Evolutionary conservation across 1,140 invertebrate genomes (phyloP).

Genomic region (Psix sp.): DNA sequence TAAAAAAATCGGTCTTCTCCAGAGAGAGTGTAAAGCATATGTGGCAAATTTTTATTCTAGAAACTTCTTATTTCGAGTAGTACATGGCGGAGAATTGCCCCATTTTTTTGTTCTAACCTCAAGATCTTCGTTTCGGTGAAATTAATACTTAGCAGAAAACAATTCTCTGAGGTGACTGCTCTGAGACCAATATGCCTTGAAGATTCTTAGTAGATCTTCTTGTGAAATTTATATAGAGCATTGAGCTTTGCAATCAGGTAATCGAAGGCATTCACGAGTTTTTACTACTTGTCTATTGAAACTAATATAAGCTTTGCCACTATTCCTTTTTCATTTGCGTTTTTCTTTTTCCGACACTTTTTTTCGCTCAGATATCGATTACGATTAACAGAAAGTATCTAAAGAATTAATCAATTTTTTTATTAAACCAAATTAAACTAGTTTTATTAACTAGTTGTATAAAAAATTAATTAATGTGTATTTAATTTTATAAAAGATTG

Average conservation of each 20-base stretch:
- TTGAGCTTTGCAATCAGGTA: background rate
- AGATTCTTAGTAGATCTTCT: constrained; percentile 17
- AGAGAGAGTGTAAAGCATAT: constrained; percentile 18
- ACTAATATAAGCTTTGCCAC: background rate
- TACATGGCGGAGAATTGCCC: constrained; percentile 14
- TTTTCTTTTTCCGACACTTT: constrained; percentile 1
- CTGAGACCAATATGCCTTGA: constrained; percentile 19
- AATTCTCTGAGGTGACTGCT: background rate
- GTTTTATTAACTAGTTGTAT: too few species aligned
- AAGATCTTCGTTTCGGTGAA: background rate
- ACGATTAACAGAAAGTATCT: too few species aligned
- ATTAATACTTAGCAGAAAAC: constrained; percentile 1
- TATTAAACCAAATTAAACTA: too few species aligned
- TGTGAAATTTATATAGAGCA: background rate
- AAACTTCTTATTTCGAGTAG: constrained; percentile 1
- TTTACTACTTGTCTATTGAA: background rate
- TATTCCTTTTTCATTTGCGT: background rate
- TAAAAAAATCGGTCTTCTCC: constrained; percentile 26
- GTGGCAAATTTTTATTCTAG: constrained; percentile 8
- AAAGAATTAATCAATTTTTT: too few species aligned
- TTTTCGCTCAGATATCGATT: too few species aligned
- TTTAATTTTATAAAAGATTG: too few species aligned
- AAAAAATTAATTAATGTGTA: too few species aligned
- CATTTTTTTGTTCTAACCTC: background rate
- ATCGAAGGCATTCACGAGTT: background rate